Base-by-base conservation (phyloP, 2,113 vertebrate genomes). In the Danionella cerebrum region DNA sequence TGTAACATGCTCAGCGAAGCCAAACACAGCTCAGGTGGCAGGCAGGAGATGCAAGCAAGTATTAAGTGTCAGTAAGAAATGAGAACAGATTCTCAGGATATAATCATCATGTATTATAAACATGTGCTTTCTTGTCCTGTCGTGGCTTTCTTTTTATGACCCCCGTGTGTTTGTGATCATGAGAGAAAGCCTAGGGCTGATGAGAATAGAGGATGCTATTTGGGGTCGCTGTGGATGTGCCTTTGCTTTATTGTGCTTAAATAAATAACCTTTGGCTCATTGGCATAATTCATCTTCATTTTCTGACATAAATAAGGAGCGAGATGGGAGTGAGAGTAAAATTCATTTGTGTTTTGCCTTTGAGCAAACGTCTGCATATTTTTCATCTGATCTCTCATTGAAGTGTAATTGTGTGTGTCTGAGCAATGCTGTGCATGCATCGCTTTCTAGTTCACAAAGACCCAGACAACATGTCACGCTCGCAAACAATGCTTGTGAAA, bases 351-450 rank as follows among this genome's bases (percentile, higher is more conserved):
- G 65, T 69, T 76, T 52, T 73, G 75, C 71, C 62, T 70, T 67
- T 67, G 48, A 73, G 71, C 67, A 31, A 67, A 53, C 25, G 60
- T 41, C 72, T 59, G 69, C 54, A 54, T 33, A 22, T 62, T 57
- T 73, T 76, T 73, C 71, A 76, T 73, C 75, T 53, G 67, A 65
- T 67, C 8, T 50, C 57, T 70, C 63, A 76, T 70, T 70, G 66
- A 73, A 70, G 71, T 66, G 38, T 66, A 18, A 36, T 33, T 51
- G 19, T 58, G 14, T 59, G 14, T 50, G 53, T 39, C 8, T 59
- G 36, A 29, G 14, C 39, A 22, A 18, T 14, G 51, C 19, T 70
- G 53, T 38, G 9, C 16, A 24, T 24, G 19, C 41, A 47, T 42
- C 24, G 22, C 55, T 38, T 27, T 58, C 55, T 58, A 41, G 41